Evolutionary conservation across 2,113 vertebrate species (phyloP), one percentile per base, ranked within the genome.

Genomic region (Corvus moneduloides): DNA sequence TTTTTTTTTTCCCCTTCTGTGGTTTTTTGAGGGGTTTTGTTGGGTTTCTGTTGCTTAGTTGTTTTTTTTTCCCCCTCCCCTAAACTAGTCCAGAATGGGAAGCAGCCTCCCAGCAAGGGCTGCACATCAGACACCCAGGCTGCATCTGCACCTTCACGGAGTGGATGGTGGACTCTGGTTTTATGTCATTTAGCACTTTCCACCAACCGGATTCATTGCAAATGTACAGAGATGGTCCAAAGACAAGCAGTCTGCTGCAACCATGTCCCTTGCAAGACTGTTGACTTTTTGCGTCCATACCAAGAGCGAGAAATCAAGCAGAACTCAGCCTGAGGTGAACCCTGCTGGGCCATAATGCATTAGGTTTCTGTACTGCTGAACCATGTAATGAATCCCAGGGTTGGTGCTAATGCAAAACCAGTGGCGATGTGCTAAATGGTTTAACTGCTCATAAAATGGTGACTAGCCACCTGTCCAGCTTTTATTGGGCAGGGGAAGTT

Each of bases 371-470:
- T 90, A 6, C 39, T 89, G 82, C 63, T 88, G 92, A 93, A 75
- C 78, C 79, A 75, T 81, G 73, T 92, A 97, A 96, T 86, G 93
- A 93, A 92, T 94, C 82, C 92, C 93, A 90, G 93, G 48, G 75
- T 49, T 58, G 59, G 82, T 87, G 79, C 87, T 96, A 97, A 96
- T 85, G 79, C 75, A 90, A 89, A 95, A 51, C 62, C 48, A 94
- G 91, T 55, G 71, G 78, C 33, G 87, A 95, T 96, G 95, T 92
- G 94, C 92, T 94, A 88, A 86, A 63, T 92, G 83, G 79, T 95
- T 95, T 93, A 94, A 90, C 92, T 94, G 93, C 90, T 90, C 92
- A 78, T 94, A 95, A 96, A 96, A 64, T 39, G 61, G 85, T 89
- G 68, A 35, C 80, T 88, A 87, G 82, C 83, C 83, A 92, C 56